A percentile compares a stretch with the other conserved stretches of the same genome.
Conservation (phyloP, 1,140 invertebrate genomes). For the Antheraea mylitta region DNA sequence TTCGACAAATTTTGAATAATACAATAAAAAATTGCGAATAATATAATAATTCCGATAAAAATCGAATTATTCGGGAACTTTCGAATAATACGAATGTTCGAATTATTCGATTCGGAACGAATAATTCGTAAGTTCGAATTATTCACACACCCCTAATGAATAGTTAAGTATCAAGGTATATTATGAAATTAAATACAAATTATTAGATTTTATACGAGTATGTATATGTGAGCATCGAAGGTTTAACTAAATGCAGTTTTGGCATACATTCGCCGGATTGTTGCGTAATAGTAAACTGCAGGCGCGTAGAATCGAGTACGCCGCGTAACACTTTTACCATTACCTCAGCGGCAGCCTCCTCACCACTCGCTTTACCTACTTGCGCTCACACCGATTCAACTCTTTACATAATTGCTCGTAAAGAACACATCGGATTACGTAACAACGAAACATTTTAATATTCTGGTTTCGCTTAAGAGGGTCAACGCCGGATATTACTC, state of each 20-base stretch:
- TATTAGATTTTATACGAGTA: conserved; percentile 19
- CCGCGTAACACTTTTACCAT: conserved; percentile 75
- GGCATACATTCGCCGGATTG: conserved; percentile 67
- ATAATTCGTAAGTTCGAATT: too few species aligned
- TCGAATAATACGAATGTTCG: too few species aligned
- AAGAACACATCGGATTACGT: conserved; percentile 63
- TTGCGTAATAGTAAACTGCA: conserved; percentile 50
- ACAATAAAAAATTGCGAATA: too few species aligned
- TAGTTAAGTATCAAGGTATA: too few species aligned
- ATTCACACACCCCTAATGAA: too few species aligned
- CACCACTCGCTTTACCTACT: conserved; percentile 50
- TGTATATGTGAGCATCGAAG: conserved; percentile 36
- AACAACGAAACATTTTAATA: conserved; percentile 59
- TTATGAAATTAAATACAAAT: conserved; percentile 6
- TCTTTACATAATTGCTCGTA: conserved; percentile 73
- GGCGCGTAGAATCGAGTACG: conserved; percentile 54
- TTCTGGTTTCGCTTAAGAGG: conserved; percentile 36
- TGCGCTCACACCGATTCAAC: conserved; percentile 43
- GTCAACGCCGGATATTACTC: neutral
- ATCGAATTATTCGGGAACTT: too few species aligned
- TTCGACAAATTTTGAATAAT: too few species aligned
- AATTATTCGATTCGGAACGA: too few species aligned
- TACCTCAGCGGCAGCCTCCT: conserved; percentile 46
- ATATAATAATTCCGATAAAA: too few species aligned
- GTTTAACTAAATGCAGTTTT: conserved; percentile 68